Base-by-base conservation (phyloP, 2,888 invertebrate genomes). In the Melanotus villosus region DNA sequence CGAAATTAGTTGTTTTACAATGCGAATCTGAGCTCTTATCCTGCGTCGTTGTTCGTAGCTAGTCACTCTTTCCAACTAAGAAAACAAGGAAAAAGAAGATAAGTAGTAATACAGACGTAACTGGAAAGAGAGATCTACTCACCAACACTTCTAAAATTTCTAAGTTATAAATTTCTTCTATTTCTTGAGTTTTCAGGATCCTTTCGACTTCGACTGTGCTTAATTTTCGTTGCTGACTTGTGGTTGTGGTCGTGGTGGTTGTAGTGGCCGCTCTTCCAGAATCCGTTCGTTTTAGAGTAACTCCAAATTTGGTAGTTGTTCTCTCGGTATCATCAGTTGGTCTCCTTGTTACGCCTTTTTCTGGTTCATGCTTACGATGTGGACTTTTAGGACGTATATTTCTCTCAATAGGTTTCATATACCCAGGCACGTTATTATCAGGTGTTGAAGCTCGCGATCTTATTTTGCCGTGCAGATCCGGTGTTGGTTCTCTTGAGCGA, bases 11-110 rank as follows among this genome's bases (percentile, higher is more conserved):
- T 91, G 90, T 80, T 90, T 92, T 6, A 93, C 91, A 14, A 92
- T 82, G 71, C 94, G 88, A 70, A 94, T 93, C 83, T 94, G 93
- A 1, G 92, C 88, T 71, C 94, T 88, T 63, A 95, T 92, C 74
- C 92, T 89, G 71, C 93, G 89, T 75, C 94, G 86, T 78, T 93
- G 88, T 80, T 94, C 94, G 81, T 94, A 94, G 71, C 91, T 91
- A 62, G 89, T 89, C 66, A 93, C 91, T 79, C 90, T 91, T 85
- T 93, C 92, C 83, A 94, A 85, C 90, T 92, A 86, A 78, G 88
- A 88, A 65, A 52, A 72, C 38, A 59, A 23, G 12, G 12, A 52
- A 26, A 45, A 10, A 38, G 10, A 6, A 57, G 19, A 66, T 21
- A n/a, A n/a, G n/a, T 47, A 50, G 12, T 69, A 56, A 38, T 60